These are phyloP conservation scores for Boloria euphrosyne DNA, from an alignment of 2,888 invertebrate species.

Conservation along the genomic window DNA sequence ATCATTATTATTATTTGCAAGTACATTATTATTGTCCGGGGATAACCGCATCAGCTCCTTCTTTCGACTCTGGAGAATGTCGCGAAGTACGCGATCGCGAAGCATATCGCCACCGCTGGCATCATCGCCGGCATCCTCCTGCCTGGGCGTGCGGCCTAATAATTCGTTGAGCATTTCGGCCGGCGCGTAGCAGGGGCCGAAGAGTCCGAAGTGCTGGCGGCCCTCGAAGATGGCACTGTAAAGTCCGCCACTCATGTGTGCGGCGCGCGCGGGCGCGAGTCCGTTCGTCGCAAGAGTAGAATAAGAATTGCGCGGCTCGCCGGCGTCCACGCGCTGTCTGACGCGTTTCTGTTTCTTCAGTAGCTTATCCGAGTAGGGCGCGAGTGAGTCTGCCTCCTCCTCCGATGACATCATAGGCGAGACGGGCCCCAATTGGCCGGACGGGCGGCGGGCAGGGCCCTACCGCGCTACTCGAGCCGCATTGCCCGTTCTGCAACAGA, in stretches of 20 bases:
- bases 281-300: slow-evolving; percentile 83
- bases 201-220: slow-evolving; percentile 90
- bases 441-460: slow-evolving; percentile 84
- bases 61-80: slow-evolving; percentile 94
- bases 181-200: slow-evolving; percentile 92
- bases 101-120: slow-evolving; percentile 71
- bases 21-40: slow-evolving; percentile 82
- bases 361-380: slow-evolving; percentile 96
- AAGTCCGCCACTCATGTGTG: slow-evolving; percentile 92
- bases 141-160: slow-evolving; percentile 90
- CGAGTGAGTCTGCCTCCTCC: slow-evolving; percentile 96
- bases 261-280: slow-evolving; percentile 84
- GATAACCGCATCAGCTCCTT: slow-evolving; percentile 88
- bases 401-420: slow-evolving; percentile 98
- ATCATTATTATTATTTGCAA: slow-evolving; percentile 81
- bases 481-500: slow-evolving; percentile 79
- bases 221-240: slow-evolving; percentile 94
- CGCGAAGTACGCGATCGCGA: slow-evolving; percentile 93
- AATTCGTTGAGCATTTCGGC: slow-evolving; percentile 96
- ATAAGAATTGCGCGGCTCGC: slow-evolving; percentile 96
- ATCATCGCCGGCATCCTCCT: slow-evolving; percentile 84
- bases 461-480: slow-evolving; percentile 78
- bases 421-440: slow-evolving; percentile 91
- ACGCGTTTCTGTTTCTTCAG: slow-evolving; percentile 96
- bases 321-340: slow-evolving; percentile 98